Evolutionary conservation across 2,888 invertebrate genomes (phyloP), one percentile per base, ranked within the genome.

Genomic region (Pogonocherus hispidulus): DNA sequence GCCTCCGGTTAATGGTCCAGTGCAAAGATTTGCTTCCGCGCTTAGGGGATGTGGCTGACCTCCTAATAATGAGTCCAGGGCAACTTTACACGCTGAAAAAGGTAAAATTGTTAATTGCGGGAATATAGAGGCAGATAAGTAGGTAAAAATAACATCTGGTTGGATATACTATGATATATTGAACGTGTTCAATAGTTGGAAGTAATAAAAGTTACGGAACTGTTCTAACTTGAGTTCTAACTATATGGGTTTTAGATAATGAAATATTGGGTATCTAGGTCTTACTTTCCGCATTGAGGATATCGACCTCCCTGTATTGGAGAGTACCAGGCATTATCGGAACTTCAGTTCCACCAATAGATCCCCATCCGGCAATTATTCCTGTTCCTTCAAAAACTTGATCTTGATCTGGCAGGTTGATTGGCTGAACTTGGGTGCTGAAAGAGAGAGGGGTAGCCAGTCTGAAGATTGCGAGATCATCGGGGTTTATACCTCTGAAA

Each of bases 21-120:
- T 89, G 76, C 90, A 90, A 35, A 90, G 82, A 70, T 90, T 87
- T 19, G 86, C 84, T 0, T 82, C 82, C 5, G 9, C 0, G 35
- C 52, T 22, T 4, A 63, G 37, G 1, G 59, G 59, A 8, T 46
- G 27, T 2, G 46, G 23, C 3, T n/a, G 20, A 9, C 56, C 44
- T 5, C 22, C 20, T 3, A 57, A 14, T 0, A 52, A 0, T 2
- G 32, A 6, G 16, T 52, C 52, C 1, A 52, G 27, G 6, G 52
- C 52, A 1, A 14, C 14, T 32, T 27, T 52, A n/a, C 52, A 52
- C 4, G 52, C 52, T 52, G 32, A 19, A 55, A 37, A 55, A 55
- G 14, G 2, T 9, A 41, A 16, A n/a, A n/a, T n/a, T n/a, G n/a
- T n/a, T n/a, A n/a, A n/a, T n/a, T n/a, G n/a, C n/a, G n/a, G n/a